Evolutionary conservation across 2,888 invertebrate species (phyloP), one percentile per base, ranked within the genome.

Genomic region (Lasioglossum lativentre): DNA sequence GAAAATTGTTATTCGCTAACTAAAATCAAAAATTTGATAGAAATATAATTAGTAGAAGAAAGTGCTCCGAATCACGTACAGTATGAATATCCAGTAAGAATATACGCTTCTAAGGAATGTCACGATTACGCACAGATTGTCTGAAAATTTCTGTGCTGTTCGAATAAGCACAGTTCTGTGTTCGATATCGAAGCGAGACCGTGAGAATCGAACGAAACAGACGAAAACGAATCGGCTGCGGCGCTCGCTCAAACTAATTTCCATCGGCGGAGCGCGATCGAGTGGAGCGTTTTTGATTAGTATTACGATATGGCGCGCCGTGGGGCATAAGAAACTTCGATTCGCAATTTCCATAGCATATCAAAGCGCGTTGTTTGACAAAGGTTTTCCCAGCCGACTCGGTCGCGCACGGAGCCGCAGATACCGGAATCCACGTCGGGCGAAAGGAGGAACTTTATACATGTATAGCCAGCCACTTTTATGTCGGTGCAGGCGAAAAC

Each of bases 391-490:
- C 40, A 38, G n/a, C 12, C 40, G 40, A 40, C 52, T 14, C 42
- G n/a, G 14, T 70, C n/a, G 19, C 70, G 70, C 38, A 27, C 38
- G 12, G 27, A 70, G 6, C 47, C 42, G 66, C 40, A 42, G 72
- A 38, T 45, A 81, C 52, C 19, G 30, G 30, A 30, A 30, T 30
- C 23, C 71, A 30, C 52, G 78, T 52, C 27, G 23, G 38, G 42
- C 75, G 68, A 52, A 78, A 40, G 72, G 42, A 66, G 40, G 59
- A 80, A 82, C 76, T 89, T 89, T 85, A 78, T 78, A 80, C 80
- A 59, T 34, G 34, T 34, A 34, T 34, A 34, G 34, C 3, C 34
- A n/a, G 73, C 45, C 59, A 45, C 70, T 77, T 82, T 88, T 82
- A 82, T 81, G 74, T 77, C 71, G 38, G 59, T 72, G 70, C 77